Evolutionary conservation across 2,797 vertebrate species (phyloP).

Genomic region (Presbytis comata): DNA sequence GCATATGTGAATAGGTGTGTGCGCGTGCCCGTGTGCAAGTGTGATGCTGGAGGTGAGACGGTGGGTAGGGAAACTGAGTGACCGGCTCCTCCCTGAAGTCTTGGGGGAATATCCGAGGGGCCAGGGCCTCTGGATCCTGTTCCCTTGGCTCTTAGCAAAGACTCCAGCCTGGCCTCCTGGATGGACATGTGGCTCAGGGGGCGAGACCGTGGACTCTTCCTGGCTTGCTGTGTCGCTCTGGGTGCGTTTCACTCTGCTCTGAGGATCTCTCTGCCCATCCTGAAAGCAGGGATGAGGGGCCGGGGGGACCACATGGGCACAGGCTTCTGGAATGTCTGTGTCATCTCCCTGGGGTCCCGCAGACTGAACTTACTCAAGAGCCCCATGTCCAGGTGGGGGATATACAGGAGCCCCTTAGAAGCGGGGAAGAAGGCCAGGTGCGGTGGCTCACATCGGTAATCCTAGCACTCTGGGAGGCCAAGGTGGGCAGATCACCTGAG

Average conservation of each 20-base stretch:
- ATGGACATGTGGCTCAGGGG: background rate
- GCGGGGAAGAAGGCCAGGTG: rapidly evolving
- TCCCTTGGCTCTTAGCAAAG: background rate
- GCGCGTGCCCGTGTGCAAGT: rapidly evolving
- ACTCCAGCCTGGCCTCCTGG: background rate
- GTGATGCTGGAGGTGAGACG: background rate
- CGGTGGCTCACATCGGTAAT: background rate
- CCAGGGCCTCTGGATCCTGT: background rate
- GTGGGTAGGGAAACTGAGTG: background rate
- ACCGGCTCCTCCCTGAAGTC: background rate
- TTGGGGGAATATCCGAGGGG: rapidly evolving
- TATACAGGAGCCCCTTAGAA: background rate
- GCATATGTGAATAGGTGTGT: no score
- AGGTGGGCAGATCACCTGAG: background rate
- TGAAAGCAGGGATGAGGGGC: background rate
- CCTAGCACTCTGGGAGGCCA: background rate
- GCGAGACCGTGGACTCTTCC: background rate
- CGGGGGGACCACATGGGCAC: background rate
- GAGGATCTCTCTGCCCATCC: background rate
- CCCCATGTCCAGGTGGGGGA: no score
- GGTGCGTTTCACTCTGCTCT: rapidly evolving
- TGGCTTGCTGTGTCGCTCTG: no score
- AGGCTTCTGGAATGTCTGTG: background rate
- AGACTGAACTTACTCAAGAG: background rate
- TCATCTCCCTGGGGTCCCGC: rapidly evolving